Evolutionary conservation across 2,797 vertebrate species (phyloP), one percentile per base, ranked within the genome.

Genomic region (Hippopotamyrus pictus): DNA sequence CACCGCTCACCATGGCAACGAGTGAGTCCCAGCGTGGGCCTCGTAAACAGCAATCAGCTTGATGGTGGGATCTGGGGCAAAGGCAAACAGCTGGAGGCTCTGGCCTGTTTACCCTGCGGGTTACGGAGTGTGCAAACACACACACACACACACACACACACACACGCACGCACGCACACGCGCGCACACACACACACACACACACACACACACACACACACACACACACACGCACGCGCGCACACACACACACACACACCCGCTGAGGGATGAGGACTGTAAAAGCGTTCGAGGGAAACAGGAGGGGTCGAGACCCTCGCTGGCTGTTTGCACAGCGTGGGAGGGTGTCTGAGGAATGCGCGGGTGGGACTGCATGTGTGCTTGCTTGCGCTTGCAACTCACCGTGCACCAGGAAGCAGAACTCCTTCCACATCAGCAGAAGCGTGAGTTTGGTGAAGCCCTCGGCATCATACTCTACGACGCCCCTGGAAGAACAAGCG

Each of bases 401-500:
- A 99, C 99, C 98, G 91, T 99, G 99, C 62, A 99, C 98, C 83
- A 99, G 96, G 94, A 99, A 99, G 94, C 98, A 99, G 92, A 99
- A 99, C 91, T 99, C 98, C 91, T 98, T 99, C 98, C 97, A 99
- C 97, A 99, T 98, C 92, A 99, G 96, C 51, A 99, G 95, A 90
- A 99, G 96, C 5, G 98, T 98, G 91, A 99, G 97, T 93, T 99
- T 99, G 88, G 99, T 99, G 94, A 99, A 99, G 90, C 99, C 98
- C 93, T 98, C 98, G 17, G 98, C 98, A 90, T 99, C 98, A 25
- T 99, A 99, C 92, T 99, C 99, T 92, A 99, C 98, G 89, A 99
- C 97, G 53, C 98, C 98, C 91, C 99, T 99, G 94, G 44, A 59
- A 48, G n/a, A 3, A 48, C n/a, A 69, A 12, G 29, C 9, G 7